Evolutionary conservation across 2,888 invertebrate genomes (phyloP), one percentile per base, ranked within the genome.

Genomic region (Baronia brevicornis): DNA sequence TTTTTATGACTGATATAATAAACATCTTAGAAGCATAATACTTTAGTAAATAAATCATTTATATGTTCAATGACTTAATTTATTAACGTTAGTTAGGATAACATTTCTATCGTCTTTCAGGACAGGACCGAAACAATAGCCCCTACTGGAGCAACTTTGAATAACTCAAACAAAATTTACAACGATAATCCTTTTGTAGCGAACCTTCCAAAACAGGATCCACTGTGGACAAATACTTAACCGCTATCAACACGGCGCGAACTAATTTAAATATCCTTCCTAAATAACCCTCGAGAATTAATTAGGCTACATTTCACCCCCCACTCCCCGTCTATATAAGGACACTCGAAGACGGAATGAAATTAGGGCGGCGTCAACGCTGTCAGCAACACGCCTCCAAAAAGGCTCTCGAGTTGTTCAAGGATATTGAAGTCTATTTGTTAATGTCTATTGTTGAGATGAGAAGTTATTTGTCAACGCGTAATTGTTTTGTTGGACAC

Each of bases 221-320:
- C 25, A 14, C 4, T n/a, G 3, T 14, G 3, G 15, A 9, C 27
- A 12, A 21, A 22, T 21, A 33, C 33, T 22, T 24, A 28, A 22
- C 28, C 33, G 33, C 28, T 18, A 28, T 33, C 28, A 33, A 19
- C 28, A 28, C 5, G 28, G 20, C 24, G 23, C 24, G 24, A 28
- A 28, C 18, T 28, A 23, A 34, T 34, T 34, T 34, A 24, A 28
- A 34, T 34, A 32, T 20, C 24, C 31, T 31, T 24, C 22, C 33
- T 13, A 33, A 33, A 28, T 28, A 33, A 23, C 33, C 28, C 33
- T 28, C 9, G 6, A 28, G 24, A 34, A 34, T 34, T 34, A 34
- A 34, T 34, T 34, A 34, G 25, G 15, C 28, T 23, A 19, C 14
- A 33, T 28, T 27, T 28, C 13, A 28, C 23, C 14, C n/a, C 32